A percentile compares a stretch with the other conserved stretches of the same genome.
Conservation (phyloP, 2,113 vertebrate species). For the Hippocampus comes region DNA sequence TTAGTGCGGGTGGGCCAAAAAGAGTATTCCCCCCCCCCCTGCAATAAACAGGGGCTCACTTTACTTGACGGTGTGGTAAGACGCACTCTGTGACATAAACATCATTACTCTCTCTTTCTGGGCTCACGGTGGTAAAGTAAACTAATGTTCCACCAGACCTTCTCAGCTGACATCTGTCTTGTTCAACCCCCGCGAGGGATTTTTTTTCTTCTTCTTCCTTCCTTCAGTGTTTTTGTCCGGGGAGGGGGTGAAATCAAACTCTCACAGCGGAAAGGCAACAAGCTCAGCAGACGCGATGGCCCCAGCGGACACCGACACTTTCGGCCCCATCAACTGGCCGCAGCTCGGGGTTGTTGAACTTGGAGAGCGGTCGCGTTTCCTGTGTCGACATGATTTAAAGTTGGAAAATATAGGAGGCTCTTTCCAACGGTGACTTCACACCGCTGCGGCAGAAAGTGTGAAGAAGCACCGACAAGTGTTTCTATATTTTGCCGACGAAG, state of each 20-base stretch:
- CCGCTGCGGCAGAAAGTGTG: background rate
- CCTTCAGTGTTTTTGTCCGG: constrained; percentile 15
- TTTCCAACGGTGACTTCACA: constrained; percentile 1
- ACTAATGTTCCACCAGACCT: constrained; percentile 31
- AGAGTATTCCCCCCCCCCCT: background rate
- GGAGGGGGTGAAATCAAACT: constrained; percentile 18
- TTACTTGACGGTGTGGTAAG: background rate
- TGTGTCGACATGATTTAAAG: constrained; percentile 56
- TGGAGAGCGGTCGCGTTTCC: constrained; percentile 53
- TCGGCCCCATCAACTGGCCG: background rate
- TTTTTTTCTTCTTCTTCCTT: background rate
- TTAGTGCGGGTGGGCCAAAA: background rate
- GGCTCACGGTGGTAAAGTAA: constrained; percentile 28
- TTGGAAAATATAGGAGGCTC: constrained; percentile 21
- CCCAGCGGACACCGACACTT: background rate
- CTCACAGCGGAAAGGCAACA: background rate
- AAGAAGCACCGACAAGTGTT: background rate
- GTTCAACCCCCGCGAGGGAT: constrained; percentile 23
- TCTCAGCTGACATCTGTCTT: constrained; percentile 39
- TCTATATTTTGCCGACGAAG: background rate
- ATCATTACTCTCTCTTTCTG: constrained; percentile 29
- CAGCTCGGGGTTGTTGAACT: constrained; percentile 3
- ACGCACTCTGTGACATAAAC: background rate
- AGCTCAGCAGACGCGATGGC: background rate
- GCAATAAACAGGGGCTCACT: background rate